phyloP scores from a whole-genome alignment of 2,797 vertebrate species.

The Trematomus bernacchii region DNA sequence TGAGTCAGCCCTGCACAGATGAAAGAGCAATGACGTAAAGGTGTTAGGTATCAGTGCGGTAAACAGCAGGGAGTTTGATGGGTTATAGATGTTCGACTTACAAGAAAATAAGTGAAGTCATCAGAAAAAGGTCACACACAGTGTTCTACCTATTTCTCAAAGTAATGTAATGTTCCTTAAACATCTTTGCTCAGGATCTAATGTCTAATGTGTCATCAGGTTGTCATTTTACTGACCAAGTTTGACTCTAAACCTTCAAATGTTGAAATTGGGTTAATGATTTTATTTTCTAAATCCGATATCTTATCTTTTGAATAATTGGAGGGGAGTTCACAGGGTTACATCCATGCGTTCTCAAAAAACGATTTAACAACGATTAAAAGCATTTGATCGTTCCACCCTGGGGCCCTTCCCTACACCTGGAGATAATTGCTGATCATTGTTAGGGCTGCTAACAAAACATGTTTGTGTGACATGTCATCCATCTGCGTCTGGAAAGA shows the following conservation, averaged over 20 bases:
- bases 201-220: background rate
- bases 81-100: conserved; percentile 13
- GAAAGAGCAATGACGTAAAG: conserved; percentile 65
- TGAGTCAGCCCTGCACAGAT: conserved; percentile 55
- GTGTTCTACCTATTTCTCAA: background rate
- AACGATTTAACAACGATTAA: background rate
- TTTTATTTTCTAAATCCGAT: background rate
- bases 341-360: too few relatives aligned
- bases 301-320: too few relatives aligned
- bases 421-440: background rate
- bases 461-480: too few relatives aligned
- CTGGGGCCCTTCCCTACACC: background rate
- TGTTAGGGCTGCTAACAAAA: background rate
- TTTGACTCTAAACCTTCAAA: background rate
- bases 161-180: background rate
- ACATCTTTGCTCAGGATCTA: conserved; percentile 12
- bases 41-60: conserved; percentile 47
- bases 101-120: conserved; percentile 34
- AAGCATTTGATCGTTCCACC: background rate
- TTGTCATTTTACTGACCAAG: background rate
- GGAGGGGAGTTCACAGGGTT: too few relatives aligned
- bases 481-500: too few relatives aligned
- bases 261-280: background rate
- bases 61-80: conserved; percentile 36
- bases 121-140: background rate